Conservation (phyloP, 2,888 invertebrate species). For the Drosophila tanythrix region DNA sequence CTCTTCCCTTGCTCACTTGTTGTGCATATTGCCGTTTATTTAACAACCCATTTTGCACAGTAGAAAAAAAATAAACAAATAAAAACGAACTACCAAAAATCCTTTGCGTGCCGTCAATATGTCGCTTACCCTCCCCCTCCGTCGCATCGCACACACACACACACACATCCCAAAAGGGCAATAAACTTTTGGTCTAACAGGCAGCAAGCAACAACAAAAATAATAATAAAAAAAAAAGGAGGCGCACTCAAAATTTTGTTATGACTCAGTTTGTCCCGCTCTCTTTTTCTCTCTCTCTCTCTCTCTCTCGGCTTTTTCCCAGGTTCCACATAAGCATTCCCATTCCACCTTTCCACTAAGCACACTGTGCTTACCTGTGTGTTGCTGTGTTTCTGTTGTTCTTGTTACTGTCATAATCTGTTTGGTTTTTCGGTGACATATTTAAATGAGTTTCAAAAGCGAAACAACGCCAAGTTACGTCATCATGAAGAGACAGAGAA, state of each 20-base stretch:
- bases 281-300: conserved; percentile 18
- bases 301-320: conserved; percentile 9
- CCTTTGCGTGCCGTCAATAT: conserved; percentile 79
- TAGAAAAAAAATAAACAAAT: conserved; percentile 5
- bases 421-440: conserved; percentile 59
- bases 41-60: conserved; percentile 37
- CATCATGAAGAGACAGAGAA: conserved; percentile 43
- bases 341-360: conserved; percentile 17
- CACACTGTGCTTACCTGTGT: conserved; percentile 23
- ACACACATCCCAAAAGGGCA: conserved; percentile 68
- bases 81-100: conserved; percentile 36
- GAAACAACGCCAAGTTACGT: conserved; percentile 65
- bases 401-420: conserved; percentile 52
- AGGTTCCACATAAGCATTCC: conserved; percentile 19
- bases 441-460: conserved; percentile 60
- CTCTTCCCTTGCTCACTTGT: conserved; percentile 51
- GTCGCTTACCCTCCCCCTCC: conserved; percentile 29
- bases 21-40: conserved; percentile 47
- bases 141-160: not conserved
- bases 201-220: conserved; percentile 59
- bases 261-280: conserved; percentile 48
- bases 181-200: conserved; percentile 67
- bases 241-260: conserved; percentile 59
- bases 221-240: conserved; percentile 52
- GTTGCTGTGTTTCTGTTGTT: conserved; percentile 20